These are phyloP conservation scores for Salvator merianae DNA, from an alignment of 2,113 vertebrate genomes.

Conservation along the genomic window DNA sequence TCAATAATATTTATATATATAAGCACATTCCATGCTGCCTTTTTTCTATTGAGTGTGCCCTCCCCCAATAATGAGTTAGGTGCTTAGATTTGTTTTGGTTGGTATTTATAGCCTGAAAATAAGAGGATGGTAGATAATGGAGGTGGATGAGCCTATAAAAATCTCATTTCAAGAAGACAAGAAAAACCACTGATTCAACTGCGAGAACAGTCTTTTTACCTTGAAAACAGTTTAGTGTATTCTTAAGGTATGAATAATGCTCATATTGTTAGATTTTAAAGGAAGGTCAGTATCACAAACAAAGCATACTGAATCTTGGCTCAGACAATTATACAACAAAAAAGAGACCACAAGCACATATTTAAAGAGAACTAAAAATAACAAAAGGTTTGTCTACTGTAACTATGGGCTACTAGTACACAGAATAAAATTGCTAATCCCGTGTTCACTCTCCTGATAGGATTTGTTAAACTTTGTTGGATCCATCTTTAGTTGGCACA, in stretches of 20 bases:
- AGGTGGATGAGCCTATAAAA: background rate
- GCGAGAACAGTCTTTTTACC: background rate
- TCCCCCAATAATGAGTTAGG: background rate
- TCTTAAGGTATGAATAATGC: background rate
- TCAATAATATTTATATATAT: background rate
- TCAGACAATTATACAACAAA: background rate
- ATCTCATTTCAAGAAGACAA: background rate
- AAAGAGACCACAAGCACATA: too few species aligned
- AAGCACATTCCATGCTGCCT: background rate
- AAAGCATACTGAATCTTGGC: too few species aligned
- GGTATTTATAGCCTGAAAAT: background rate
- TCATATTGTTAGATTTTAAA: background rate
- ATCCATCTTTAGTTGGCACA: too few species aligned
- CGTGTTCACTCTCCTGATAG: too few species aligned
- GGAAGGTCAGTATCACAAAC: too few species aligned
- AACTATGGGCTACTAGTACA: too few species aligned
- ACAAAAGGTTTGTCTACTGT: too few species aligned
- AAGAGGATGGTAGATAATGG: background rate
- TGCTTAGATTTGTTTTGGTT: background rate
- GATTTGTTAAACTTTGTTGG: too few species aligned
- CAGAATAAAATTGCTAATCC: too few species aligned
- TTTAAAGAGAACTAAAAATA: too few species aligned
- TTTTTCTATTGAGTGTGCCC: background rate
- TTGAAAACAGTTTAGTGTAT: background rate
- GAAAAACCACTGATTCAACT: background rate